phyloP scores from a whole-genome alignment of 2,797 vertebrate genomes.

The Parauchenoglanis ngamensis region DNA sequence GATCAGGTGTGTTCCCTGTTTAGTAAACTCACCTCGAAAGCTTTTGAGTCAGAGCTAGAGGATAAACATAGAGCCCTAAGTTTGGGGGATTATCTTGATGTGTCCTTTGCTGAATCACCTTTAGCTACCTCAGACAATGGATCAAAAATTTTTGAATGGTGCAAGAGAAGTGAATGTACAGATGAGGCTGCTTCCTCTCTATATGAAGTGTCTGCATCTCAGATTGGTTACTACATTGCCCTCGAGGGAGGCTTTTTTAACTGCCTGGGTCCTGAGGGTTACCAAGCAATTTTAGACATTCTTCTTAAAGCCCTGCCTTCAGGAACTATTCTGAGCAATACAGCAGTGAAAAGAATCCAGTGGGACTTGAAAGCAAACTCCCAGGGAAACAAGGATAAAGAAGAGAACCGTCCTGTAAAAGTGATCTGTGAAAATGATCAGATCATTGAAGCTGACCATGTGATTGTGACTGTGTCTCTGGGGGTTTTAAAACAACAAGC shows the following conservation, averaged over 20 bases:
- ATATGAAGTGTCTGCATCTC: constrained; percentile 65
- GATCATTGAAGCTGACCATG: constrained; percentile 62
- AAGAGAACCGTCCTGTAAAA: too few species aligned
- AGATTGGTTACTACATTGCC: constrained; percentile 60
- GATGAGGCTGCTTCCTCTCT: constrained; percentile 69
- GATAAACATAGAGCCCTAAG: constrained; percentile 49
- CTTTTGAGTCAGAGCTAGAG: constrained; percentile 58
- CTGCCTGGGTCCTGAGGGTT: constrained; percentile 62
- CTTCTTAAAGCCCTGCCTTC: constrained; percentile 56
- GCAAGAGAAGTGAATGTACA: constrained; percentile 67
- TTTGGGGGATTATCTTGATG: constrained; percentile 64
- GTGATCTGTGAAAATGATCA: constrained; percentile 30
- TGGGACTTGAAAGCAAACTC: too few species aligned
- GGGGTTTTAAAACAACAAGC: constrained; percentile 62
- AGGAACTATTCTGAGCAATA: constrained; percentile 46
- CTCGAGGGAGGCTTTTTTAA: constrained; percentile 67
- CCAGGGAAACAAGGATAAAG: too few species aligned
- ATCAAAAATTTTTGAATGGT: constrained; percentile 66
- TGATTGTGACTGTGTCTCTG: constrained; percentile 64
- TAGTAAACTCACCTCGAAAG: constrained; percentile 60
- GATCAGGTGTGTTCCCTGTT: constrained; percentile 62
- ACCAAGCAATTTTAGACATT: constrained; percentile 61
- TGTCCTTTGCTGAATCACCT: constrained; percentile 54
- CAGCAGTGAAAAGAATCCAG: too few species aligned
- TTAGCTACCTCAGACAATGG: constrained; percentile 43